These are phyloP conservation scores for Paralichthys olivaceus DNA, from an alignment of 2,113 vertebrate genomes.

Conservation along the genomic window DNA sequence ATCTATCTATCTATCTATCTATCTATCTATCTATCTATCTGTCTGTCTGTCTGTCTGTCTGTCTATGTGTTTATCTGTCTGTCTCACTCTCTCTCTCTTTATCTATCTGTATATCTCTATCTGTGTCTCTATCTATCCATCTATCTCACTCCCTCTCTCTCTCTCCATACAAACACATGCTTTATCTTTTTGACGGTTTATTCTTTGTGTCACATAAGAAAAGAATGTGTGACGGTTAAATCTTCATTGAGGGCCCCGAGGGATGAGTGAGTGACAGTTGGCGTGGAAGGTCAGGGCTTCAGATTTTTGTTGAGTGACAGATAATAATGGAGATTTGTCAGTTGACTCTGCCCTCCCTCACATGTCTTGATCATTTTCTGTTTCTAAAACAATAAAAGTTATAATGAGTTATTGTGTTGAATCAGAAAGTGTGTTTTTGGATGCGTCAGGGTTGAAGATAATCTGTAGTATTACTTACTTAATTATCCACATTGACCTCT, in stretches of 20 bases:
- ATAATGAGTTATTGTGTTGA: no score
- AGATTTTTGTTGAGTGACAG: slow-evolving; percentile 23
- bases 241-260: slow-evolving; percentile 9
- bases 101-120: slow-evolving; percentile 33
- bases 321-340: slow-evolving; percentile 24
- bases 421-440: not conserved
- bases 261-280: not conserved
- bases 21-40: no score
- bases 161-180: no score
- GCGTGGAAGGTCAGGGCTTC: not conserved
- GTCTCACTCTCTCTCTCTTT: slow-evolving; percentile 27
- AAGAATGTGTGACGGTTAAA: slow-evolving; percentile 35
- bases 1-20: no score
- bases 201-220: slow-evolving; percentile 22
- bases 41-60: no score
- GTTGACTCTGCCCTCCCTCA: not conserved
- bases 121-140: slow-evolving; percentile 40
- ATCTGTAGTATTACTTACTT: no score
- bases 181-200: not conserved
- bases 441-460: not conserved
- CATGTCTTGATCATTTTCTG: no score
- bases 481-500: no score
- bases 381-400: no score
- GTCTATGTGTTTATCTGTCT: not conserved
- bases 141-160: slow-evolving; percentile 9